Evolutionary conservation across 2,888 invertebrate species (phyloP).

Genomic region (Bembecia ichneumoniformis): DNA sequence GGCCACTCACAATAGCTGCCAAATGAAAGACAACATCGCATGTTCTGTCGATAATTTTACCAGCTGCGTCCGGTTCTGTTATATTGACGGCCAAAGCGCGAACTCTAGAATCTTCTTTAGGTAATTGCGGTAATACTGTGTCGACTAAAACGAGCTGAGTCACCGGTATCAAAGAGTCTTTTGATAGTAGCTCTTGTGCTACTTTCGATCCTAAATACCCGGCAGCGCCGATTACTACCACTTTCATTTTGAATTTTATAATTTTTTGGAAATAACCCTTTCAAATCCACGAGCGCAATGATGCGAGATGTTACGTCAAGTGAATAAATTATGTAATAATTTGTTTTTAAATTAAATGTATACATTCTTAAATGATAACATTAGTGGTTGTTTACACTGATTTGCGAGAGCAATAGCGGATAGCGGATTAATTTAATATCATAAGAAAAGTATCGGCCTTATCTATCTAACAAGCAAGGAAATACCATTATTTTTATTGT

Average conservation of each 20-base stretch:
- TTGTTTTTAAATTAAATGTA: too few relatives aligned
- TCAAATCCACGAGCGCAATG: not conserved
- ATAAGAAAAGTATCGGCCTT: too few relatives aligned
- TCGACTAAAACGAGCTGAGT: constrained; percentile 29
- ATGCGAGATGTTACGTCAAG: too few relatives aligned
- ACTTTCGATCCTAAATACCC: constrained; percentile 41
- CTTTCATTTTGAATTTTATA: constrained; percentile 25
- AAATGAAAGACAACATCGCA: constrained; percentile 44
- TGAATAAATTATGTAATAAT: too few relatives aligned
- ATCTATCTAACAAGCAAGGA: too few relatives aligned
- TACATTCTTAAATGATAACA: too few relatives aligned
- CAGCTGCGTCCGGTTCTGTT: constrained; percentile 24
- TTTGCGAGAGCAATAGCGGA: too few relatives aligned
- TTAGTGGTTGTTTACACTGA: too few relatives aligned
- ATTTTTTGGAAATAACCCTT: not conserved
- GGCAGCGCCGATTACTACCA: constrained; percentile 46
- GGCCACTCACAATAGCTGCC: constrained; percentile 56
- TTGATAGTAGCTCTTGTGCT: constrained; percentile 26
- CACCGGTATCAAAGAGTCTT: constrained; percentile 21
- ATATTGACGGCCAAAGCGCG: constrained; percentile 23
- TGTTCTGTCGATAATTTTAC: constrained; percentile 22
- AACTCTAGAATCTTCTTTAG: constrained; percentile 24
- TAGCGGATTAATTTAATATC: too few relatives aligned
- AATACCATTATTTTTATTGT: too few relatives aligned
- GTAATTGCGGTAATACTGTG: constrained; percentile 5